Base-by-base conservation (phyloP, 1,140 invertebrate genomes). In the Diorhabda sublineata region DNA sequence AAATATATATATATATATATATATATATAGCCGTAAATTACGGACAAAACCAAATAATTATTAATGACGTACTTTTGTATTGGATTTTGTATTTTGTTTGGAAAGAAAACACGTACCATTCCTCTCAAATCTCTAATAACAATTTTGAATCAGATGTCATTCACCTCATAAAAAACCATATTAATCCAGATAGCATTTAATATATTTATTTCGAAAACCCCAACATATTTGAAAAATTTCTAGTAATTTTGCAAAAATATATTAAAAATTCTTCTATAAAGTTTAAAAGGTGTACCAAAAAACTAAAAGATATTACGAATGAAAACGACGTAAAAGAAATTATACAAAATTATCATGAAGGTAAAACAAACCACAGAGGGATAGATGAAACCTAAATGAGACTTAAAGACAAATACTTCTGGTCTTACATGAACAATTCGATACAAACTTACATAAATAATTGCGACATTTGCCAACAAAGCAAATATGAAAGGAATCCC, bases 61-160 rank as follows among this genome's bases (percentile, higher is more conserved):
- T 69, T 0, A 56, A 26, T 6, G 9, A 5, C 61, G 63, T 69
- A 42, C 42, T 69, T 64, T 56, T 71, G 44, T 71, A n/a, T n/a
- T n/a, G n/a, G n/a, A n/a, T n/a, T n/a, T n/a, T n/a, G n/a, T n/a
- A n/a, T 69, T 64, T 56, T 71, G 44, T 71, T 71, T 42, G 62
- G 47, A 63, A 71, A 63, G n/a, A 71, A 67, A 61, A 67, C 58
- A 67, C 61, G 45, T 64, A 62, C 66, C 68, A 61, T 9, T 68
- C 3, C 56, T 45, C 8, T 45, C 8, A 3, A 68, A 68, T 63
- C 26, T 26, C 26, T 26, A 26, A 26, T 26, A 26, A 1, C 26
- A 26, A 26, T 26, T 26, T 26, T 26, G 26, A 26, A 26, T 26
- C 26, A 26, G 26, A 26, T 26, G 26, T 26, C 26, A 26, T 1